Percentiles rank a stretch among this genome's conserved stretches.
phyloP scores from a whole-genome alignment of 2,113 vertebrate species.

The Python bivittatus region DNA sequence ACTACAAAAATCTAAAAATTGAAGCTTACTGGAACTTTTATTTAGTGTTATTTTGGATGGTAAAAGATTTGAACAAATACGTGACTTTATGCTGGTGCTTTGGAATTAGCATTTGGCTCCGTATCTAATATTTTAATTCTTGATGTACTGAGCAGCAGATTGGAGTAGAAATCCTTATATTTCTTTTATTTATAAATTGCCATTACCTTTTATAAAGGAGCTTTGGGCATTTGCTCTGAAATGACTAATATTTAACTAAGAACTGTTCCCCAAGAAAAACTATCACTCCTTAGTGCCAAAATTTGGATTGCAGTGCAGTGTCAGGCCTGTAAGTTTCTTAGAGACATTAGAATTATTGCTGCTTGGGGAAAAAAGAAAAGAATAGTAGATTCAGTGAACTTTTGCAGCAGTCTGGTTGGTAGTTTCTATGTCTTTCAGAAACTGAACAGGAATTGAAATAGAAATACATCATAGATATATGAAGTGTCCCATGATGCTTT shows the following conservation, averaged over 20 bases:
- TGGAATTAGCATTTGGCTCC: not conserved
- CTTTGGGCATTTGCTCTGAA: not conserved
- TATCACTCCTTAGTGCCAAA: not conserved
- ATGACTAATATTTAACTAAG: not conserved
- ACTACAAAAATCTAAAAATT: slow-evolving; percentile 5
- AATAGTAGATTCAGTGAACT: not conserved
- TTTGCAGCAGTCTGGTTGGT: not conserved
- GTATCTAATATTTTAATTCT: not conserved
- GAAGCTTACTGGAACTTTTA: not conserved
- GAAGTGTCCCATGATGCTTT: not conserved
- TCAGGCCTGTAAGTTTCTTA: not conserved
- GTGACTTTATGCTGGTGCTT: not conserved
- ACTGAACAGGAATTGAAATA: not conserved
- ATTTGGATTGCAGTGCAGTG: not conserved
- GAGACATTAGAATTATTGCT: not conserved
- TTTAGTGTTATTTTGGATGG: not conserved
- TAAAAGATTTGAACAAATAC: slow-evolving; percentile 10
- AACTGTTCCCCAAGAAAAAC: not conserved
- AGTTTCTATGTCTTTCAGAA: not conserved
- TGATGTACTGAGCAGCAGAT: not conserved
- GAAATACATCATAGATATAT: not conserved
- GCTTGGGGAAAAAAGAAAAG: not conserved
- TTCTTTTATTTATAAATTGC: not conserved
- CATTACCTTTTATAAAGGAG: not conserved
- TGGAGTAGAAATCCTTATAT: not conserved